A percentile compares a stretch with the other conserved stretches of the same genome.
Evolutionary conservation across 2,113 vertebrate species (phyloP).

Genomic region (Gnathonemus longibarbis): DNA sequence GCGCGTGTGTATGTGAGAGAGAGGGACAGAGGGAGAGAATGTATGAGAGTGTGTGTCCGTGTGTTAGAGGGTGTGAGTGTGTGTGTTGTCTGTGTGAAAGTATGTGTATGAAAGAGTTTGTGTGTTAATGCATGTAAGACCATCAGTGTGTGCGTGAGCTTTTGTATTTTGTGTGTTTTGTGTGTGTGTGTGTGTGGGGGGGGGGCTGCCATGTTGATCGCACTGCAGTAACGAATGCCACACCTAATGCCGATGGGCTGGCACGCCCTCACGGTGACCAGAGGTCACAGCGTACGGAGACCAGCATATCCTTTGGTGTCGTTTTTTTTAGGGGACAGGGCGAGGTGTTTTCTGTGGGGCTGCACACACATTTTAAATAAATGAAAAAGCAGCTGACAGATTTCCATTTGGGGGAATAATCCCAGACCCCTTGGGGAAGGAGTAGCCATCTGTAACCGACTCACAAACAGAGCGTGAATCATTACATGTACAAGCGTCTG

Average conservation of each 20-base stretch:
- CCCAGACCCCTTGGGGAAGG: slow-evolving; percentile 3
- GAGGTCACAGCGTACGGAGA: neutral
- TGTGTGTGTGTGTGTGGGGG: neutral
- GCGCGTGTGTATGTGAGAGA: neutral
- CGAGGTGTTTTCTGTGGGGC: neutral
- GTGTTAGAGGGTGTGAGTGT: neutral
- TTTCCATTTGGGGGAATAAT: neutral
- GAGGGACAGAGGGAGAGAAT: neutral
- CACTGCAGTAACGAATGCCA: no score
- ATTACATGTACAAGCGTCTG: slow-evolving; percentile 13
- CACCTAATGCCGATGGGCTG: neutral
- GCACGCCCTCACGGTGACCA: neutral
- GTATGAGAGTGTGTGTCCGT: no score
- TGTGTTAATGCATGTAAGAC: neutral
- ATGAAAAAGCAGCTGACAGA: neutral
- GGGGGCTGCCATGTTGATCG: neutral
- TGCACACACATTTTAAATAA: neutral
- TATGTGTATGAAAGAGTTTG: neutral
- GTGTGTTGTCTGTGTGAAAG: neutral
- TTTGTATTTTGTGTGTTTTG: neutral
- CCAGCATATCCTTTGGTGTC: neutral
- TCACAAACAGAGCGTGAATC: neutral
- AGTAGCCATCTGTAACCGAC: neutral
- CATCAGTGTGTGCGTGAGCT: neutral
- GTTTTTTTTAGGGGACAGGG: neutral